phyloP scores from a whole-genome alignment of 2,113 vertebrate species.

The Vidua chalybeata region DNA sequence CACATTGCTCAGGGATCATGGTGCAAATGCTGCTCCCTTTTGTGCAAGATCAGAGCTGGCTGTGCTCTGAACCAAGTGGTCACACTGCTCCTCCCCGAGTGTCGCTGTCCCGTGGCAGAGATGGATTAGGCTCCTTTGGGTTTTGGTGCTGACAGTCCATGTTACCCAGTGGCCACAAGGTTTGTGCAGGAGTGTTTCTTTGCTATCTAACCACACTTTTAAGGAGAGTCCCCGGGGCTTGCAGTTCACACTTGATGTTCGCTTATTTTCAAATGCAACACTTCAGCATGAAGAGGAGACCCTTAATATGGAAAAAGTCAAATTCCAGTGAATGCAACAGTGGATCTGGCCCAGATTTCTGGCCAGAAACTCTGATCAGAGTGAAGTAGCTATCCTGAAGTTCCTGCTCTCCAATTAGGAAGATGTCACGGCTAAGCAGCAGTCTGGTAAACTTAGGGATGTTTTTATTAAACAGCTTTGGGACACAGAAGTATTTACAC shows the following conservation, averaged over 20 bases:
- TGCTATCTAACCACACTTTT: neutral
- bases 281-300: neutral
- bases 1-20: neutral
- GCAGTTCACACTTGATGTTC: neutral
- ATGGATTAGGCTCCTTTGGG: neutral
- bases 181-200: neutral
- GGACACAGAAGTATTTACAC: slow-evolving; percentile 67
- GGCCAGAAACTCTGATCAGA: neutral
- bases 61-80: neutral
- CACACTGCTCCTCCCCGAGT: neutral
- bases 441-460: slow-evolving; percentile 62
- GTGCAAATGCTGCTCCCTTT: neutral
- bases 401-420: slow-evolving; percentile 54
- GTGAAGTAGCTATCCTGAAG: neutral
- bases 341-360: slow-evolving; percentile 2
- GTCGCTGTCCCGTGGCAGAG: neutral
- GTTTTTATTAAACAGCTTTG: slow-evolving; percentile 72
- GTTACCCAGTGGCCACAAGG: neutral
- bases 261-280: neutral
- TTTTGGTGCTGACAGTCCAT: neutral
- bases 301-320: neutral
- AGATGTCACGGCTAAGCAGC: slow-evolving; percentile 59
- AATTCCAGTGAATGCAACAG: neutral
- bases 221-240: neutral
- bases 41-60: neutral